Evolutionary conservation across 2,888 invertebrate species (phyloP), one percentile per base, ranked within the genome.

Genomic region (Morpho achilles): DNA sequence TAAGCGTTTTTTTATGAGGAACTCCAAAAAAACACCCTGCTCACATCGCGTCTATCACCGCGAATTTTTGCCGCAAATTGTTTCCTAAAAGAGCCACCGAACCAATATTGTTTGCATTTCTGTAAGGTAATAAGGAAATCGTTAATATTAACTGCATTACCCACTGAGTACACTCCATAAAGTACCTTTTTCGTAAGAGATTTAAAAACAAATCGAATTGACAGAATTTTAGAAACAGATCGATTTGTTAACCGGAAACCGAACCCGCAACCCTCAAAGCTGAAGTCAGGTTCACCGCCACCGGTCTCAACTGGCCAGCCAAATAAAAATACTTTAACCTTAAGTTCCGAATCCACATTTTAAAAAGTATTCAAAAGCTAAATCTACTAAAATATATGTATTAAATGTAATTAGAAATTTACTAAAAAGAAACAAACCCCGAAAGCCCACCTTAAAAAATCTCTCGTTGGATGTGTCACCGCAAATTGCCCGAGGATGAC

Each of bases 401-500:
- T 5, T 32, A 2, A 32, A 32, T 2, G 32, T 32, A 32, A 32
- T 32, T 32, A 32, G 32, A 32, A 32, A 32, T 41, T 41, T 50
- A 7, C 6, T 10, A 22, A 41, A 50, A 50, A 41, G 3, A 44
- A 51, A 51, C 43, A 51, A 43, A 43, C 44, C 32, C n/a, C 16
- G 32, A 23, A 44, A 32, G 23, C 22, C n/a, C n/a, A 42, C 47
- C 82, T 87, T 84, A 82, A 84, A 16, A 85, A 82, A 16, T 83
- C 86, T 84, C 87, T 87, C 82, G 74, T 76, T 79, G 83, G 85
- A 88, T 87, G 81, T 89, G 87, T 88, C 90, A 87, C 87, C 87
- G 86, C 87, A 88, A 90, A 90, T 87, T 87, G 76, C 75, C 72
- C 76, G 82, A 87, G 87, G 84, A 87, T 87, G 90, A 89, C 87